Evolutionary conservation across 92 coral and sea anemone species (phyloP).

Genomic region (Palythoa grandiflora): DNA sequence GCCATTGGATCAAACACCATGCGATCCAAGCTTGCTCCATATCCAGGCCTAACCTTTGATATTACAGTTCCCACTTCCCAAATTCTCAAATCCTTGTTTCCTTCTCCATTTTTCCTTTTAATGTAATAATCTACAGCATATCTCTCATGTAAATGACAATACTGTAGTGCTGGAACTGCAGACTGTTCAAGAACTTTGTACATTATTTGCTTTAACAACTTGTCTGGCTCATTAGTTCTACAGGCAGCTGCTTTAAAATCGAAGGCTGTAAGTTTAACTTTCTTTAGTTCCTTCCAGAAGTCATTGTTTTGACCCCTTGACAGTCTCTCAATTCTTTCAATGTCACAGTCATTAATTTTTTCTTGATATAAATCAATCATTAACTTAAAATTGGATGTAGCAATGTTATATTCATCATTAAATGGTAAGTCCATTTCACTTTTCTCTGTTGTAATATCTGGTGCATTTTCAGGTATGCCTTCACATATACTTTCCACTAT

Average conservation of each 20-base stretch:
- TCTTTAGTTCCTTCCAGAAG: slow-evolving; percentile 52
- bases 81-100: slow-evolving; percentile 48
- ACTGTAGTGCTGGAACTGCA: not conserved
- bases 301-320: slow-evolving; percentile 63
- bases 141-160: slow-evolving; percentile 36
- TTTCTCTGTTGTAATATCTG: not conserved
- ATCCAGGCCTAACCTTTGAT: slow-evolving; percentile 65
- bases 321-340: slow-evolving; percentile 52
- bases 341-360: slow-evolving; percentile 50
- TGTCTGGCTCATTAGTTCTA: slow-evolving; percentile 59
- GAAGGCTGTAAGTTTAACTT: slow-evolving; percentile 57
- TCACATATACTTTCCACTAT: no score
- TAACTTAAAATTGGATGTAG: not conserved
- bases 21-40: slow-evolving; percentile 63
- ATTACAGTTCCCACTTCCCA: slow-evolving; percentile 71
- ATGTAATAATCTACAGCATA: slow-evolving; percentile 56
- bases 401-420: not conserved
- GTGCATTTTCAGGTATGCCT: slow-evolving; percentile 34
- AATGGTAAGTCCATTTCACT: not conserved
- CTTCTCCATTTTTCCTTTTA: slow-evolving; percentile 6
- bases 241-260: slow-evolving; percentile 53
- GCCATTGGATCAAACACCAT: slow-evolving; percentile 56
- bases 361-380: slow-evolving; percentile 58
- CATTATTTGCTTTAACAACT: slow-evolving; percentile 59
- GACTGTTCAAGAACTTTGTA: slow-evolving; percentile 25